Evolutionary conservation across 37 sponge, comb jelly and placozoan species (phyloP).

Genomic region (Beroe forskalii): DNA sequence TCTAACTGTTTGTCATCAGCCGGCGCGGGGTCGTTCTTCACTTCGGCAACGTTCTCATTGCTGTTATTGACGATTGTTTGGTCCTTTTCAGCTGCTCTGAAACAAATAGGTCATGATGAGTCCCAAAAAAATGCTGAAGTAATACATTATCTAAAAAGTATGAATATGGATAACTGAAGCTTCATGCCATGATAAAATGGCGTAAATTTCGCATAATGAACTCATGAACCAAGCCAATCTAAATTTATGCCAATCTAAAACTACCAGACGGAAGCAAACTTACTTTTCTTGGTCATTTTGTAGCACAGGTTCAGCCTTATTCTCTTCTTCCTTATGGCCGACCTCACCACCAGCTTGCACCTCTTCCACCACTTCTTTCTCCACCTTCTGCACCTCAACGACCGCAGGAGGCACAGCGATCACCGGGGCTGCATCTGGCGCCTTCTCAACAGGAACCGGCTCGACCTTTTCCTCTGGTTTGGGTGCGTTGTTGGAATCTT

Average conservation of each 20-base stretch:
- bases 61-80: neutral
- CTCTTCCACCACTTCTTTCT: neutral
- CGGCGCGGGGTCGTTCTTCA: neutral
- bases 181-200: too few species aligned
- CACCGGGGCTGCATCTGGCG: neutral
- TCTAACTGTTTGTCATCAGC: neutral
- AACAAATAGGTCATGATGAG: too few species aligned
- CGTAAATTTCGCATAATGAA: too few species aligned
- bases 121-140: too few species aligned
- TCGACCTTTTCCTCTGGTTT: neutral
- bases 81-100: neutral
- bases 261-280: too few species aligned
- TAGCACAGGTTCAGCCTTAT: too few species aligned
- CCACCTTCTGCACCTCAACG: neutral
- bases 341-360: neutral
- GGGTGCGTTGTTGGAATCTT: neutral
- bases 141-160: too few species aligned
- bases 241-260: too few species aligned
- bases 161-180: too few species aligned
- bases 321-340: neutral
- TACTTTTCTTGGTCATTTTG: too few species aligned
- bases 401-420: neutral
- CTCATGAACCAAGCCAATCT: too few species aligned
- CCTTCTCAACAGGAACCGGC: neutral
- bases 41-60: neutral